Evolutionary conservation across 2,888 invertebrate species (phyloP).

Genomic region (Orchesella flavescens): DNA sequence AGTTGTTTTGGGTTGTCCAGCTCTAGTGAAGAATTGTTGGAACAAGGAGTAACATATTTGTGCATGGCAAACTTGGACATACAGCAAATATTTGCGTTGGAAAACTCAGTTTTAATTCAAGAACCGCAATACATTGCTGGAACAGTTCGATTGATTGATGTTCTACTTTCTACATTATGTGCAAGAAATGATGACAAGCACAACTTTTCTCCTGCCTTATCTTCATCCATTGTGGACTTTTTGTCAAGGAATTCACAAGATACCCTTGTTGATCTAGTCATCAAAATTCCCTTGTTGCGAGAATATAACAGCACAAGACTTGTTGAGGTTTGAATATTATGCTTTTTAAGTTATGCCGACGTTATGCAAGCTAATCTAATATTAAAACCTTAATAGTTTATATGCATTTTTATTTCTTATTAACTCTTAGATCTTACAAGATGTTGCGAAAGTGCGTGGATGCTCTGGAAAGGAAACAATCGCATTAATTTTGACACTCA

Average conservation of each 20-base stretch:
- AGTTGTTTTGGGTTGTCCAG: constrained; percentile 10
- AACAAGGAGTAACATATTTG: constrained; percentile 70
- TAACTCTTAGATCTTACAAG: constrained; percentile 42
- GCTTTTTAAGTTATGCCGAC: too few relatives aligned
- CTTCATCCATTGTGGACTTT: constrained; percentile 68
- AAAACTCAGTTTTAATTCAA: constrained; percentile 57
- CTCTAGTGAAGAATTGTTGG: constrained; percentile 63
- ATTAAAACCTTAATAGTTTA: too few relatives aligned
- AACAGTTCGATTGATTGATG: constrained; percentile 67
- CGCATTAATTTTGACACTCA: constrained; percentile 68
- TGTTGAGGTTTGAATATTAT: constrained; percentile 59
- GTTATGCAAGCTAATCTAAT: too few relatives aligned
- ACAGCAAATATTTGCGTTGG: constrained; percentile 67
- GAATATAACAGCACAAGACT: constrained; percentile 68
- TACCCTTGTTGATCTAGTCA: constrained; percentile 66
- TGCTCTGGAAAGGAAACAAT: constrained; percentile 64
- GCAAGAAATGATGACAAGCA: constrained; percentile 53
- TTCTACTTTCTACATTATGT: constrained; percentile 49
- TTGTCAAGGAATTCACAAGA: constrained; percentile 61
- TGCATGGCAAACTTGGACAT: constrained; percentile 66
- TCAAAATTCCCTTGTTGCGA: constrained; percentile 66
- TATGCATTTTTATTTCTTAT: background rate
- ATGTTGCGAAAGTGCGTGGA: constrained; percentile 47
- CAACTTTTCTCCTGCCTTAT: constrained; percentile 66
- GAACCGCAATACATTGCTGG: constrained; percentile 68